Evolutionary conservation across 2,113 vertebrate species (phyloP).

Genomic region (Argyrosomus japonicus): DNA sequence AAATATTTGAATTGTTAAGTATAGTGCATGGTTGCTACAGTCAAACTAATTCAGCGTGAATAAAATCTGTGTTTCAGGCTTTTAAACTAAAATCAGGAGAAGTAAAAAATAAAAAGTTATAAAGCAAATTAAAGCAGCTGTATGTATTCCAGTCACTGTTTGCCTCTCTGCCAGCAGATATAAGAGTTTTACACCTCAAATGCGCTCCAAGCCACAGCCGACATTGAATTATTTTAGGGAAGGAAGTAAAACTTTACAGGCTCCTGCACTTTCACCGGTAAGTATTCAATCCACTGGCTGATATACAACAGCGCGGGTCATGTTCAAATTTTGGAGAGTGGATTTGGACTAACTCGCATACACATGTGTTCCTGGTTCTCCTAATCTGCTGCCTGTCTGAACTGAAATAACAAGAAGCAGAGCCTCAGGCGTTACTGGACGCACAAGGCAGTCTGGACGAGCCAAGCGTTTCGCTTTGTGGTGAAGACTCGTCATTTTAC

Average conservation of each 20-base stretch:
- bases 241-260: background rate
- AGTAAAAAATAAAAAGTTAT: background rate
- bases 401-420: slow-evolving; percentile 25
- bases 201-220: background rate
- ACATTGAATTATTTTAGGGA: background rate
- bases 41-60: background rate
- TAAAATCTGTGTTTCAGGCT: background rate
- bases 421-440: background rate
- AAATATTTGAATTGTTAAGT: background rate
- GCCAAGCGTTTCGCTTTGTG: slow-evolving; percentile 4
- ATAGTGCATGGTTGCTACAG: background rate
- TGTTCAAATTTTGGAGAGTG: background rate
- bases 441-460: slow-evolving; percentile 12
- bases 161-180: too few species aligned
- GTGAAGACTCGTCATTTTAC: background rate
- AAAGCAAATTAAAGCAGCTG: background rate
- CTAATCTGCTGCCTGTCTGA: slow-evolving; percentile 32
- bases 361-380: slow-evolving; percentile 52
- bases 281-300: background rate
- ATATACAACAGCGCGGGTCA: slow-evolving; percentile 1
- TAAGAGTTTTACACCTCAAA: background rate
- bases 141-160: background rate
- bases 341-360: background rate
- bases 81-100: background rate
- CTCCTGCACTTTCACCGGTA: slow-evolving; percentile 14